Conservation (phyloP, 2,113 vertebrate genomes). For the Embiotoca jacksoni region DNA sequence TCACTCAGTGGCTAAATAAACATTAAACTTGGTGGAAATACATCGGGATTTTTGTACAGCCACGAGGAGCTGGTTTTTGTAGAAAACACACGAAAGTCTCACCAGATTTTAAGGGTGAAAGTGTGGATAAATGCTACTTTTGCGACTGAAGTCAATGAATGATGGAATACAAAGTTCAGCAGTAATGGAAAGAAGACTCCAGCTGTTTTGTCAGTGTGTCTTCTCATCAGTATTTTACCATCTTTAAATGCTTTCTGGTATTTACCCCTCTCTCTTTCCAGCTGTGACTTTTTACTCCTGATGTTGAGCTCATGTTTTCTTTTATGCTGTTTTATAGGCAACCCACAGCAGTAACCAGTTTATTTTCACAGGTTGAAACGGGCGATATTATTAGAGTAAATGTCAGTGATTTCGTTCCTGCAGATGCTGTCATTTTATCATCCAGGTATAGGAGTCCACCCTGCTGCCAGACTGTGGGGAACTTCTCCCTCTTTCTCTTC, state of each 20-base stretch:
- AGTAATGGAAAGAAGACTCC: slow-evolving; percentile 22
- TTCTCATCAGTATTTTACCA: slow-evolving; percentile 6
- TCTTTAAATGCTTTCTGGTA: slow-evolving; percentile 13
- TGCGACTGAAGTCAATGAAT: neutral
- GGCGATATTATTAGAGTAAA: slow-evolving; percentile 99
- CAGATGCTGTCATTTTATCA: slow-evolving; percentile 95
- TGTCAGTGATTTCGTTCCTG: slow-evolving; percentile 96
- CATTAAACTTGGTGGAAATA: too few species aligned
- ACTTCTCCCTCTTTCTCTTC: slow-evolving; percentile 3
- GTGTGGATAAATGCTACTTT: neutral
- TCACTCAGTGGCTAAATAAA: too few species aligned
- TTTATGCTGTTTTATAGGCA: slow-evolving; percentile 30
- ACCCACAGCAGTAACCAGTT: slow-evolving; percentile 89
- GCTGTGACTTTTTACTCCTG: slow-evolving; percentile 31
- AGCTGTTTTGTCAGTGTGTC: slow-evolving; percentile 17
- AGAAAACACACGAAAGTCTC: too few species aligned
- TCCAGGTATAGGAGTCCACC: slow-evolving; percentile 92
- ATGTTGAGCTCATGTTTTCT: slow-evolving; percentile 13
- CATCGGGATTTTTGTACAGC: too few species aligned
- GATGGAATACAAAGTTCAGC: slow-evolving; percentile 2
- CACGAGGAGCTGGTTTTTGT: too few species aligned
- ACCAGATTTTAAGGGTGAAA: too few species aligned
- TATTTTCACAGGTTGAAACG: slow-evolving; percentile 96
- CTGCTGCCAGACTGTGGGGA: slow-evolving; percentile 83
- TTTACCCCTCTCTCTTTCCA: slow-evolving; percentile 18